Conservation (phyloP, 2,888 invertebrate genomes). For the Venusia cambrica region DNA sequence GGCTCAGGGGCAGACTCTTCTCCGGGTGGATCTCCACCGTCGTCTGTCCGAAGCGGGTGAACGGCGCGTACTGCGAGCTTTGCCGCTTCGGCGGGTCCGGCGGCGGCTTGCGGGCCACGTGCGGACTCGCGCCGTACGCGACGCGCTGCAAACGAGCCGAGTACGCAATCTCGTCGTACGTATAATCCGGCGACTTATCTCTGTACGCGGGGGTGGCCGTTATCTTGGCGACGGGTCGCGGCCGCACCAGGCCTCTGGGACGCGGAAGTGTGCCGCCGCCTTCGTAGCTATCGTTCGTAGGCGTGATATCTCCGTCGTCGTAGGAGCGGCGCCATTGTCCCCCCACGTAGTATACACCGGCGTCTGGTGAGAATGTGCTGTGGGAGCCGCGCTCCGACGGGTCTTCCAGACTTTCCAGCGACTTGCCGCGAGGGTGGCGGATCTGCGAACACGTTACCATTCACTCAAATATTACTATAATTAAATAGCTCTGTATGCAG, state of each 20-base stretch:
- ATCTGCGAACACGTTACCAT: constrained; percentile 82
- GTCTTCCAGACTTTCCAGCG: constrained; percentile 91
- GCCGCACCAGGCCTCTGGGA: constrained; percentile 89
- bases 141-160: constrained; percentile 75
- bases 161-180: constrained; percentile 75
- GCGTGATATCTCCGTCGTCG: constrained; percentile 94
- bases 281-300: constrained; percentile 88
- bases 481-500: too few relatives aligned
- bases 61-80: constrained; percentile 78
- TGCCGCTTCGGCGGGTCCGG: constrained; percentile 91
- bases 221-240: constrained; percentile 90
- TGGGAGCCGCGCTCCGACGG: constrained; percentile 84
- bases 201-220: constrained; percentile 77
- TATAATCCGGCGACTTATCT: constrained; percentile 68
- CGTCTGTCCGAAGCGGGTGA: constrained; percentile 78
- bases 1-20: constrained; percentile 81
- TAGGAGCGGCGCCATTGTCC: constrained; percentile 88
- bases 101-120: constrained; percentile 88
- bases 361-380: constrained; percentile 82
- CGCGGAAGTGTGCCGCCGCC: constrained; percentile 94
- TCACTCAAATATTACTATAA: too few relatives aligned
- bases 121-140: constrained; percentile 84
- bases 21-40: constrained; percentile 82
- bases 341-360: constrained; percentile 80
- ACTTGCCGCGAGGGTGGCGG: constrained; percentile 91